Conservation (phyloP, 2,797 vertebrate genomes). For the Falco biarmicus region DNA sequence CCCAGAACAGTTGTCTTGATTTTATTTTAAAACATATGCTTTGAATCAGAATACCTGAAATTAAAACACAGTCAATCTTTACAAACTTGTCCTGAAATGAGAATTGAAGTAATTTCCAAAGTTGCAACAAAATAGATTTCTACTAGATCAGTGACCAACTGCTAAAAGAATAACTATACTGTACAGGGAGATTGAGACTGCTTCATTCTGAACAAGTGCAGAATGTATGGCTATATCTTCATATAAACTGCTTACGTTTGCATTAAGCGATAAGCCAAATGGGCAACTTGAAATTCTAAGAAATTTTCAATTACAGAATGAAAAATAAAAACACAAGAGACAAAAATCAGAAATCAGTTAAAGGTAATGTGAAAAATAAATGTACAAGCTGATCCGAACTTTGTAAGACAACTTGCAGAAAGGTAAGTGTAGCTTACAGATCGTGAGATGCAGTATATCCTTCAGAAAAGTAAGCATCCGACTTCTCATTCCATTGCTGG, state of each 20-base stretch:
- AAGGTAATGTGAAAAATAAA: not conserved
- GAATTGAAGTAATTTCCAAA: not conserved
- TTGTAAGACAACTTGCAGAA: not conserved
- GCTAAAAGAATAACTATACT: not conserved
- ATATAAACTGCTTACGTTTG: not conserved
- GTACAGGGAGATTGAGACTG: not conserved
- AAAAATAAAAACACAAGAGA: not conserved
- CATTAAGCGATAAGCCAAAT: not conserved
- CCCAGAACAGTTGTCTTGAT: not conserved
- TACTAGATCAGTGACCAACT: not conserved
- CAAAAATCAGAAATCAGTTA: not conserved
- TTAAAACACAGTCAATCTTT: not conserved
- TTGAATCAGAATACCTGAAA: not conserved
- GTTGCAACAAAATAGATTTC: not conserved
- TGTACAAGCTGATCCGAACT: not conserved
- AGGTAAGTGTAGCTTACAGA: constrained; percentile 41
- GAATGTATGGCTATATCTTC: not conserved
- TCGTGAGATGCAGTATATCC: not conserved
- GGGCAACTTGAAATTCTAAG: not conserved
- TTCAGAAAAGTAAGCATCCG: not conserved
- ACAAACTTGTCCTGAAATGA: not conserved
- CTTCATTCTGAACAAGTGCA: not conserved
- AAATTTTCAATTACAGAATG: not conserved
- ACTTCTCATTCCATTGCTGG: constrained; percentile 22
- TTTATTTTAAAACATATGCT: not conserved